Evolutionary conservation across 2,888 invertebrate species (phyloP), one percentile per base, ranked within the genome.

Genomic region (Eupithecia vulgata): DNA sequence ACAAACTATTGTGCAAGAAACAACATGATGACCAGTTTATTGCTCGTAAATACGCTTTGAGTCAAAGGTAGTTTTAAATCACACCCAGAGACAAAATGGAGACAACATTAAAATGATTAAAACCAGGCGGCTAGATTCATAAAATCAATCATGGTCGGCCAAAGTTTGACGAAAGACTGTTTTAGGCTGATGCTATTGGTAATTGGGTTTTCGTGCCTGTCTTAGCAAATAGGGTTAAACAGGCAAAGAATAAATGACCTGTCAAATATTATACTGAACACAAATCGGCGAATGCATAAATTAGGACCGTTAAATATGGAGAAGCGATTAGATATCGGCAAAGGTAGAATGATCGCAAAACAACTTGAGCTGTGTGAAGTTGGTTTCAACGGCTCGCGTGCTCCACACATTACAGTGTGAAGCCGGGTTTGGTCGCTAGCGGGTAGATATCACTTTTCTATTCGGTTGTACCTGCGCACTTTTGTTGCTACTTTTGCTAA

Each of bases 1-100:
- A 25, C 7, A 62, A 17, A 62, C 17, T 62, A 62, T 62, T 62
- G 62, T 35, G 35, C 35, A 62, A 35, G n/a, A 62, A n/a, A 34
- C 34, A 62, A 10, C 34, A 35, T 1, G 62, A 35, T 35, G 62
- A 61, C 59, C 13, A 59, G 15, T 57, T 61, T 17, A 21, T 21
- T 21, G 21, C 52, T 52, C 21, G 21, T 52, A 52, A 52, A 52
- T 52, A 10, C 21, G 21, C 12, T 52, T 4, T 52, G 21, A 52
- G 21, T 21, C 21, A 52, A 10, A 3, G 12, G 21, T 21, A 21
- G 21, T 52, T 21, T 21, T 52, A 12, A 52, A 21, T 10, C 10
- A n/a, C n/a, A 48, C 7, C 48, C 6, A 52, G 21, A 52, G 21
- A 21, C 52, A 21, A 52, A 52, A 12, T 52, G 52, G 21, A 48